These are phyloP conservation scores for Megalops cyprinoides DNA, from an alignment of 2,797 vertebrate species.

Conservation along the genomic window DNA sequence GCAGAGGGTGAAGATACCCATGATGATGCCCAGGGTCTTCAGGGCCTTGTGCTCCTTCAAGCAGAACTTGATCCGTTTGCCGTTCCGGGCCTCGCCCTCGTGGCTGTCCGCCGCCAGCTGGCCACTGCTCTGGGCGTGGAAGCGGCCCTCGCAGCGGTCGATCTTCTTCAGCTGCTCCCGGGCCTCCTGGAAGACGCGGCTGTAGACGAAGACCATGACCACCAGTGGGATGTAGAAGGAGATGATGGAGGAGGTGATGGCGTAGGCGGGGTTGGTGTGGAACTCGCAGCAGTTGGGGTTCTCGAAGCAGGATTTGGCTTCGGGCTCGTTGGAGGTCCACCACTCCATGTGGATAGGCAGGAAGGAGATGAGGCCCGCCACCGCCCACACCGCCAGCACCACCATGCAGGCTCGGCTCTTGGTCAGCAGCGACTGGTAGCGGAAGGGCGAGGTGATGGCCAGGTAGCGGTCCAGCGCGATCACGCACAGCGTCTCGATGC, in stretches of 20 bases:
- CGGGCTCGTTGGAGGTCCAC: slow-evolving; percentile 68
- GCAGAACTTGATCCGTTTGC: slow-evolving; percentile 79
- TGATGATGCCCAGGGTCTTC: slow-evolving; percentile 96
- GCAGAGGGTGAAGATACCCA: slow-evolving; percentile 96
- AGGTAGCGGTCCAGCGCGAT: slow-evolving; percentile 96
- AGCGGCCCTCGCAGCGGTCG: slow-evolving; percentile 81
- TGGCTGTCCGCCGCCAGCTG: slow-evolving; percentile 49
- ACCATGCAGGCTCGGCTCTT: slow-evolving; percentile 86
- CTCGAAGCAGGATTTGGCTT: slow-evolving; percentile 69
- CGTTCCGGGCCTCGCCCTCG: slow-evolving; percentile 59
- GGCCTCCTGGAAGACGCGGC: slow-evolving; percentile 91
- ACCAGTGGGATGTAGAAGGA: slow-evolving; percentile 94
- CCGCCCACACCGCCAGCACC: slow-evolving; percentile 86
- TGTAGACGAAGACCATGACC: slow-evolving; percentile 93
- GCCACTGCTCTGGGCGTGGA: slow-evolving; percentile 61
- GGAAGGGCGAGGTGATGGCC: slow-evolving; percentile 93
- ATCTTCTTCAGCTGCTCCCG: slow-evolving; percentile 92
- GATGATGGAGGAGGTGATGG: slow-evolving; percentile 90
- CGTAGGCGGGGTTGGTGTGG: slow-evolving; percentile 85
- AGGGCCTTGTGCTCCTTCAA: slow-evolving; percentile 95
- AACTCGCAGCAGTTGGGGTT: slow-evolving; percentile 87
- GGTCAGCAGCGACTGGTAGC: slow-evolving; percentile 84
- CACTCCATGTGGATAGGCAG: slow-evolving; percentile 91
- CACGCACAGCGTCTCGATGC: slow-evolving; percentile 95
- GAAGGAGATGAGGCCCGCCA: slow-evolving; percentile 94